Evolutionary conservation across 2,888 invertebrate species (phyloP), one percentile per base, ranked within the genome.

Genomic region (Aethes cnicana): DNA sequence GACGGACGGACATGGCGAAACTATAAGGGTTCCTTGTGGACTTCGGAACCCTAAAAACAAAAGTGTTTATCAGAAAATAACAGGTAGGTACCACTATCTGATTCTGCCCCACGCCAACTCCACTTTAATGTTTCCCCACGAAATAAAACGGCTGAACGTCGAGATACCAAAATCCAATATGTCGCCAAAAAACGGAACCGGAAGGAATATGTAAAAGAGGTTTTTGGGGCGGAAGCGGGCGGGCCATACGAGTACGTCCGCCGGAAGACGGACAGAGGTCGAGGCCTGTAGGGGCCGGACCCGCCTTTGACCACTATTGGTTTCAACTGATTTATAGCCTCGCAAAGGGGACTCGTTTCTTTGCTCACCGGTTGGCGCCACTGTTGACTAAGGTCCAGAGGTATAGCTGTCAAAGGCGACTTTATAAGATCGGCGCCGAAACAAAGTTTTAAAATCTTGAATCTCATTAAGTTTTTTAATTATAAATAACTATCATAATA

Each of bases 151-250:
- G 28, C 26, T n/a, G 30, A 43, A 28, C 43, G 50, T 50, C 52
- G 39, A 39, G 44, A 33, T 33, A 52, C 44, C 43, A 32, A 36
- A 49, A 50, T 25, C 52, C 52, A 52, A 52, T 52, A 52, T 52
- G 52, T 52, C 39, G 44, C 32, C 37, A 39, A 52, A 52, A 52
- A 52, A 44, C 52, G 32, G 36, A 17, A 50, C 50, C 52, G 52
- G 52, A 52, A 52, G 46, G 39, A 43, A 33, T 52, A 52, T 52
- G 50, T 52, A 46, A 52, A 46, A 43, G 44, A 46, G 52, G 52
- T 52, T 46, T 52, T 52, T 46, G 46, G 52, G 39, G 39, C 52
- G 52, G 52, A 52, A 52, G 39, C 50, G 43, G 50, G 44, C 39
- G 37, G 52, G 39, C 52, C 39, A 37, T 32, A 39, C 39, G 39